These are phyloP conservation scores for Drosophila quadrilineata DNA, from an alignment of 1,140 invertebrate species.

Conservation along the genomic window DNA sequence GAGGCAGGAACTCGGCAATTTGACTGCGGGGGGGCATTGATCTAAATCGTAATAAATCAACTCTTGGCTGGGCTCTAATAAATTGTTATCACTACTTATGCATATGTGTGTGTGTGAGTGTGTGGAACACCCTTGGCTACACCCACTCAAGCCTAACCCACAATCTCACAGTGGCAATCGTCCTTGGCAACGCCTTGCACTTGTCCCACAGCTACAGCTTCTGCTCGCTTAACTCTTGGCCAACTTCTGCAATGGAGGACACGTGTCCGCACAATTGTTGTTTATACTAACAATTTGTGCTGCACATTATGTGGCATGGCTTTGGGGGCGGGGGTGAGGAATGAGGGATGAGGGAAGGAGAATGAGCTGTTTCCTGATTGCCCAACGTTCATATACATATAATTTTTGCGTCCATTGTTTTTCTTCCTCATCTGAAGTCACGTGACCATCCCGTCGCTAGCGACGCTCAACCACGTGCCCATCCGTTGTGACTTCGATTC, in stretches of 20 bases:
- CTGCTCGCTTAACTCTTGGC: neutral
- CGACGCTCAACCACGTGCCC: slow-evolving; percentile 53
- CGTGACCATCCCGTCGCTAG: slow-evolving; percentile 54
- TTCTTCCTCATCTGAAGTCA: slow-evolving; percentile 47
- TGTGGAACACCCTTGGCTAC: no score
- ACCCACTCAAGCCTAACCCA: neutral
- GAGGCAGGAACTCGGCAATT: slow-evolving; percentile 65
- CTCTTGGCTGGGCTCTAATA: slow-evolving; percentile 75
- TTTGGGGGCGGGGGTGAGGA: neutral
- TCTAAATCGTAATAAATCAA: slow-evolving; percentile 62
- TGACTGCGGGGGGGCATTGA: slow-evolving; percentile 33
- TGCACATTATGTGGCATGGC: slow-evolving; percentile 48
- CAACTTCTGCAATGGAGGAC: slow-evolving; percentile 64
- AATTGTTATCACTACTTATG: slow-evolving; percentile 35
- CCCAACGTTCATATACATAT: slow-evolving; percentile 47
- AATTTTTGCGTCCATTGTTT: slow-evolving; percentile 65
- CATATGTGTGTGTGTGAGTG: neutral
- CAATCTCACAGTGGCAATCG: neutral
- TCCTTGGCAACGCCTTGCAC: slow-evolving; percentile 67
- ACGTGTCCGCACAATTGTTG: slow-evolving; percentile 78
- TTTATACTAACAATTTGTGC: slow-evolving; percentile 81
- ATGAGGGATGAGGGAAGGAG: neutral
- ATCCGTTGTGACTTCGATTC: slow-evolving; percentile 39
- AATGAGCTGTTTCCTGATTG: slow-evolving; percentile 51
- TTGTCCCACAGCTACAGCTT: slow-evolving; percentile 48